Percentiles rank a stretch among this genome's conserved stretches.
phyloP scores from a whole-genome alignment of 1,140 invertebrate genomes.

The Diprion similis region DNA sequence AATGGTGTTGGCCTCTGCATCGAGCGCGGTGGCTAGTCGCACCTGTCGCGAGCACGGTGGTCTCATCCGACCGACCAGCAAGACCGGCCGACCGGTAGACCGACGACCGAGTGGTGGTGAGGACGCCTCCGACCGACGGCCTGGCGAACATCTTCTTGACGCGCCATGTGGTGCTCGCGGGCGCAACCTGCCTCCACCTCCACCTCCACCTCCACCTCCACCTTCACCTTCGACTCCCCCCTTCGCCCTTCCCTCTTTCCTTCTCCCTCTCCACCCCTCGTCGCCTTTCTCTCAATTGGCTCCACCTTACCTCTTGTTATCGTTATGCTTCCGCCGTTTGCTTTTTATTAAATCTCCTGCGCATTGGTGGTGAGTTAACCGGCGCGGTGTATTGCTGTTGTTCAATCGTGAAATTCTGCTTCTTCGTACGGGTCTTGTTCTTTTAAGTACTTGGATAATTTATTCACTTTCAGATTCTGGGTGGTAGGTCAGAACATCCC shows the following conservation, averaged over 20 bases:
- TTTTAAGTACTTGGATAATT: too few relatives aligned
- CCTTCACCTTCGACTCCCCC: background rate
- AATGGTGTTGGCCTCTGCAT: constrained; percentile 53
- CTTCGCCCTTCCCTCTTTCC: background rate
- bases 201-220: background rate
- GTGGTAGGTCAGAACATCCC: too few relatives aligned
- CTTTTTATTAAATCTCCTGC: background rate
- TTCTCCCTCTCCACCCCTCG: background rate
- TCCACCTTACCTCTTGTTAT: background rate
- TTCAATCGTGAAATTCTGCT: too few relatives aligned
- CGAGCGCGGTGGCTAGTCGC: constrained; percentile 54
- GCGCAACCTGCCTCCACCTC: constrained; percentile 4
- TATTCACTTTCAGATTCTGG: too few relatives aligned
- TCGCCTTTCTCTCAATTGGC: constrained; percentile 6
- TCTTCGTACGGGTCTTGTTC: too few relatives aligned
- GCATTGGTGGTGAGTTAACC: background rate
- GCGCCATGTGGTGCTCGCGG: constrained; percentile 6
- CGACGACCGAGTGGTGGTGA: constrained; percentile 38
- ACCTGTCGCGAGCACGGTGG: constrained; percentile 58
- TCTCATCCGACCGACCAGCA: constrained; percentile 45
- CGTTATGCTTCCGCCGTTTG: constrained; percentile 4
- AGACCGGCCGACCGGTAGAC: constrained; percentile 50
- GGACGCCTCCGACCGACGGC: background rate
- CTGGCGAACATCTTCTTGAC: constrained; percentile 7
- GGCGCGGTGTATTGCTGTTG: background rate